Evolutionary conservation across 2,113 vertebrate genomes (phyloP).

Genomic region (Istiophorus platypterus): DNA sequence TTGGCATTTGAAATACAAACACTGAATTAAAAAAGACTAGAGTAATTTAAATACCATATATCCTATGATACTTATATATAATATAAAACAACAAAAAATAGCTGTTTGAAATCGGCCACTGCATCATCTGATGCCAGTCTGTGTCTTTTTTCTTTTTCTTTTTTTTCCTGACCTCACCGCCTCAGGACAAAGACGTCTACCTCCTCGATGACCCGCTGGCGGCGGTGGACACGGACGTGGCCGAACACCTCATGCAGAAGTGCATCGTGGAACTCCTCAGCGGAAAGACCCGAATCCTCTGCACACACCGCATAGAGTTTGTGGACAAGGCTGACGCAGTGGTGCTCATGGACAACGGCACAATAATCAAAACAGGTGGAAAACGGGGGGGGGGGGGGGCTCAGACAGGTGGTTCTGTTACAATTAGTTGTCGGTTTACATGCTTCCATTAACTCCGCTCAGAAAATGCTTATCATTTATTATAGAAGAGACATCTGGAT

Average conservation of each 20-base stretch:
- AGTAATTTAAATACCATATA: too few species aligned
- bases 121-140: not conserved
- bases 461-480: too few species aligned
- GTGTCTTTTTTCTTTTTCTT: not conserved
- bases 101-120: not conserved
- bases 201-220: slow-evolving; percentile 97
- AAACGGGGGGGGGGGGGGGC: too few species aligned
- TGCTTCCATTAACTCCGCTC: too few species aligned
- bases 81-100: too few species aligned
- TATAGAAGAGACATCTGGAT: too few species aligned
- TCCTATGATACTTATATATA: too few species aligned
- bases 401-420: not conserved
- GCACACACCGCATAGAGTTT: slow-evolving; percentile 93
- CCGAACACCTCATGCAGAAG: slow-evolving; percentile 91
- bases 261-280: slow-evolving; percentile 91
- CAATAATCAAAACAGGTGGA: slow-evolving; percentile 88
- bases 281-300: slow-evolving; percentile 93
- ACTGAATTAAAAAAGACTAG: not conserved
- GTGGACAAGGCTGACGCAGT: slow-evolving; percentile 89
- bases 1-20: too few species aligned
- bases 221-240: slow-evolving; percentile 94
- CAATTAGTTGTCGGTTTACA: too few species aligned
- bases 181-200: slow-evolving; percentile 93
- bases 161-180: not conserved
- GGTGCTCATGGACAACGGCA: slow-evolving; percentile 91